Base-by-base conservation (phyloP, 2,113 vertebrate genomes). In the Carettochelys insculpta region DNA sequence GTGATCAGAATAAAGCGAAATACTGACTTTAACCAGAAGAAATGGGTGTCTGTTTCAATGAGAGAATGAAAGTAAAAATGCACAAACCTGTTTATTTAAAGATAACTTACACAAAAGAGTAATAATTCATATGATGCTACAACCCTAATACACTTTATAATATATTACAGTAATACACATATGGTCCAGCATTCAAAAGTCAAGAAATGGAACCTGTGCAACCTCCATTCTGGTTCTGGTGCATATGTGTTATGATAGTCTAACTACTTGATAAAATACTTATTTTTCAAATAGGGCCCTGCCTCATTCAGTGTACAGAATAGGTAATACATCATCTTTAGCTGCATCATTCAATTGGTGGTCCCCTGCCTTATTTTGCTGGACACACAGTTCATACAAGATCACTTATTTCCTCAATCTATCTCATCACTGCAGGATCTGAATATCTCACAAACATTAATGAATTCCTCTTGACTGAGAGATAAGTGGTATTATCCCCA, bases 401-500 rank as follows among this genome's bases (percentile, higher is more conserved):
- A 3, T 0, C 10, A 73, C 56, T 80, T 77, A 50, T 58, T 88
- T 83, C 58, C 50, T 83, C 22, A 12, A 13, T 50, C 38, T 91
- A 81, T 80, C 53, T 68, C 41, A 54, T 48, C 80, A 65, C 53
- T 73, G n/a, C 34, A 53, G 73, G 68, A 81, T 65, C 77, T 80
- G 83, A 86, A 76, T n/a, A 51, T 27, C 80, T 88, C 8, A 0
- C 2, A 82, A 77, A 16, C 50, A 87, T 4, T 54, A 78, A 20
- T 41, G 29, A 54, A 54, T 80, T 77, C 81, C 65, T 31, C 84
- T 88, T 75, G 0, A 0, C 48, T 82, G 24, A 2, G 58, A 71
- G 50, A 92, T 22, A 11, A 50, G 75, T 77, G 77, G 41, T 77
- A 53, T 34, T 83, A 80, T 50, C 43, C 56, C 83, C 79, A 43